Percentiles rank a stretch among this genome's conserved stretches.
Evolutionary conservation across 2,797 vertebrate species (phyloP).

Genomic region (Crotalus adamanteus): DNA sequence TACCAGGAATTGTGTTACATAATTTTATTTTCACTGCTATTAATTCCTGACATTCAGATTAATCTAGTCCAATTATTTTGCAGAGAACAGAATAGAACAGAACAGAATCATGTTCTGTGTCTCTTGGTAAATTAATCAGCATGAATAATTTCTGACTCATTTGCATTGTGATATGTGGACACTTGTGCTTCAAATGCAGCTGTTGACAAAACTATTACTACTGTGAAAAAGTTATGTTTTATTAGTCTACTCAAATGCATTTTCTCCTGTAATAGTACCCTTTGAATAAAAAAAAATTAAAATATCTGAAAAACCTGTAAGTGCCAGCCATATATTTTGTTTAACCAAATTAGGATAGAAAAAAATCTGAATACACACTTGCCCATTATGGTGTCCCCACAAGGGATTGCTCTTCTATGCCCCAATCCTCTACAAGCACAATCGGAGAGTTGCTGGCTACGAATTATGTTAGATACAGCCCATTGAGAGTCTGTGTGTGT

Average conservation of each 20-base stretch:
- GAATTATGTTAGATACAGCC: not conserved
- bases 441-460: not conserved
- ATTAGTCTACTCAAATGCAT: not conserved
- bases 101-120: not conserved
- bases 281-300: not conserved
- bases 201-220: not conserved
- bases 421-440: not conserved
- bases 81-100: not conserved
- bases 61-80: not conserved
- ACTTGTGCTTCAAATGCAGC: not conserved
- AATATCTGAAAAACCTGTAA: not conserved
- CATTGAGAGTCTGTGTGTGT: too few species aligned
- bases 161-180: not conserved
- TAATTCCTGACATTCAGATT: not conserved
- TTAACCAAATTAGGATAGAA: not conserved
- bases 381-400: not conserved
- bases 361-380: not conserved
- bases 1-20: not conserved
- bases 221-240: not conserved
- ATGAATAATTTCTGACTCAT: not conserved
- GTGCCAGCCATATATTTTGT: not conserved
- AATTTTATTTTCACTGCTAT: not conserved
- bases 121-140: not conserved
- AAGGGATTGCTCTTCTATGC: not conserved
- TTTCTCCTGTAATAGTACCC: not conserved